phyloP scores from a whole-genome alignment of 2,797 vertebrate genomes.

The Argya squamiceps region DNA sequence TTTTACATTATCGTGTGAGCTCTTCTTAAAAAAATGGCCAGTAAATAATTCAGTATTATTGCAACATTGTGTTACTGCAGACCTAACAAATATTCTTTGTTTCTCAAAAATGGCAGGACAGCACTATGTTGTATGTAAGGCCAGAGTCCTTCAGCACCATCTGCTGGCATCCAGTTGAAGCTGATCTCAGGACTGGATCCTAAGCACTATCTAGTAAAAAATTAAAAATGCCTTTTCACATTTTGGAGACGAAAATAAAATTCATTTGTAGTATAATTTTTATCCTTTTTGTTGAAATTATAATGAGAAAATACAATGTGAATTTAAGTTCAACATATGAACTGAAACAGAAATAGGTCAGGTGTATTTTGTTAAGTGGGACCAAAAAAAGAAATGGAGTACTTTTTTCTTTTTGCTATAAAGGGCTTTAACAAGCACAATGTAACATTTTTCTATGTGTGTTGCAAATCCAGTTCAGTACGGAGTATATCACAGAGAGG shows the following conservation, averaged over 20 bases:
- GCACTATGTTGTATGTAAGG: background rate
- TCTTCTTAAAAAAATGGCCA: background rate
- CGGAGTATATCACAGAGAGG: background rate
- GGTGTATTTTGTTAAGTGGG: background rate
- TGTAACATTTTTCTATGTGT: background rate
- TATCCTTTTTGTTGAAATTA: background rate
- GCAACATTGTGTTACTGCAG: conserved; percentile 20
- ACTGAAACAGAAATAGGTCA: background rate
- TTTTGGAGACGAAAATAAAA: background rate
- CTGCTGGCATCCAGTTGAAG: conserved; percentile 66
- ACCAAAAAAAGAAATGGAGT: background rate
- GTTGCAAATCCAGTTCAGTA: background rate
- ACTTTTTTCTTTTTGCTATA: background rate
- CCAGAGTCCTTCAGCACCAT: conserved; percentile 74
- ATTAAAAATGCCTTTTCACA: background rate
- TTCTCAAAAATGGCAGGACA: conserved; percentile 57
- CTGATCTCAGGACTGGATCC: background rate
- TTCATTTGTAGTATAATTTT: background rate
- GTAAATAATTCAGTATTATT: background rate
- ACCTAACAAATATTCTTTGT: conserved; percentile 73
- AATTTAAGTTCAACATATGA: background rate
- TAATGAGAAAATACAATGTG: background rate
- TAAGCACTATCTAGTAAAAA: background rate
- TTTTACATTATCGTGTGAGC: background rate
- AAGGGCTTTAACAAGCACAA: background rate